Conservation (phyloP, 2,113 vertebrate species). For the Phaethornis superciliosus region DNA sequence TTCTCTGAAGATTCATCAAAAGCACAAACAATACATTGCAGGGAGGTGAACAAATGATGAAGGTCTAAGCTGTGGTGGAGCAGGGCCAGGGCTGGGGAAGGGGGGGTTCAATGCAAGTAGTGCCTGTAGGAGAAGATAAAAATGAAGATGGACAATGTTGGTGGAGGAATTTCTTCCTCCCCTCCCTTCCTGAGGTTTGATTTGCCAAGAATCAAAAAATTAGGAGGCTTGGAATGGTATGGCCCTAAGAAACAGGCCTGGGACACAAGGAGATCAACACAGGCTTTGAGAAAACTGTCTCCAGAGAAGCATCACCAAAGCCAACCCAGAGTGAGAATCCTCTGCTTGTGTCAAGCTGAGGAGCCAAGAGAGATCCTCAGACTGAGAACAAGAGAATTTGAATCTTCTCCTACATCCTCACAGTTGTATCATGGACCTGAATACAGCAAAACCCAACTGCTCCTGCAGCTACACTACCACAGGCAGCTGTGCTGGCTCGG, state of each 20-base stretch:
- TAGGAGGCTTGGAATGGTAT: neutral
- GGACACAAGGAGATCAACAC: neutral
- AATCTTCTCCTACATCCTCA: accelerated
- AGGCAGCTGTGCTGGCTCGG: neutral
- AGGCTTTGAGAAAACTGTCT: neutral
- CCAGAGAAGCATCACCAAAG: neutral
- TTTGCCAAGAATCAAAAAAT: neutral
- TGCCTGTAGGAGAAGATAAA: neutral
- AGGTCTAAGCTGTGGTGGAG: neutral
- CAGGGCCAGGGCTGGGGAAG: neutral
- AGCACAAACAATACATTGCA: neutral
- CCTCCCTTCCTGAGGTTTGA: neutral
- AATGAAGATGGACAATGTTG: neutral
- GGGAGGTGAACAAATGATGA: neutral
- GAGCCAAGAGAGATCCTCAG: neutral
- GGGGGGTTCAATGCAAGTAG: neutral
- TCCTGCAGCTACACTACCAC: neutral
- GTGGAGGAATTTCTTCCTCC: neutral
- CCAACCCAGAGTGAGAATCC: neutral
- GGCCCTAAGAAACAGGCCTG: neutral
- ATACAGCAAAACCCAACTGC: neutral
- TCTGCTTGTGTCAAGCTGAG: neutral
- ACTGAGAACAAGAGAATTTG: neutral
- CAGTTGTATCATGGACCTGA: neutral
- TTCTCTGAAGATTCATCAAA: neutral